Evolutionary conservation across 2,797 vertebrate genomes (phyloP), one percentile per base, ranked within the genome.

Genomic region (Tokudaia muenninki): DNA sequence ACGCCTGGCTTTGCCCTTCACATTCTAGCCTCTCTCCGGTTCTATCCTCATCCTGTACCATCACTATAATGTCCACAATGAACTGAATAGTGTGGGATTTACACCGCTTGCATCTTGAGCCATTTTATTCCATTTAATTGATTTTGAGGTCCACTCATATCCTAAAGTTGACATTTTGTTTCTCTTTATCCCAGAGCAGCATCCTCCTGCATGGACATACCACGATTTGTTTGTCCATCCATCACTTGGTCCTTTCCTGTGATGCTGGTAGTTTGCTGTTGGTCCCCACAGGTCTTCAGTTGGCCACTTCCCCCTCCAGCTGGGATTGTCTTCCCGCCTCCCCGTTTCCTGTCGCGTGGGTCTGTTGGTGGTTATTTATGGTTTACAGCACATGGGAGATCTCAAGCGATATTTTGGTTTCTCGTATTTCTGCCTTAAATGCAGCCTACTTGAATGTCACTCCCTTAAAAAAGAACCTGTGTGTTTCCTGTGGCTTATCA

Each of bases 401-500:
- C 52, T 52, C 44, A 10, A 21, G 26, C 52, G 78, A 26, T 82
- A 50, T 79, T 94, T 79, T 79, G 87, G 47, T 70, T 90, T 70
- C 90, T 34, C 87, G 41, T 57, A 47, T 74, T 87, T 87, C 87
- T 78, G 12, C 61, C 14, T 55, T 84, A 72, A 82, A 87, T 6
- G 6, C 31, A 65, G 61, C 41, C 55, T 55, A 13, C 67, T 87
- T 7, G 21, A n/a, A 82, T 82, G 81, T 79, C 37, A 81, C 67
- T 90, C 44, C 59, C 80, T 63, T 86, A 87, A 90, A 95, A 95
- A 94, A 87, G 44, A 70, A 75, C n/a, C 50, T 16, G 24, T 70
- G 12, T 59, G 50, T 81, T 90, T 91, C 78, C 80, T 29, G 21
- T 47, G 67, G 79, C 75, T 75, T 74, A 90, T 57, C 65, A 90